Evolutionary conservation across 1,140 invertebrate genomes (phyloP), one percentile per base, ranked within the genome.

Genomic region (Danaus melanippus): DNA sequence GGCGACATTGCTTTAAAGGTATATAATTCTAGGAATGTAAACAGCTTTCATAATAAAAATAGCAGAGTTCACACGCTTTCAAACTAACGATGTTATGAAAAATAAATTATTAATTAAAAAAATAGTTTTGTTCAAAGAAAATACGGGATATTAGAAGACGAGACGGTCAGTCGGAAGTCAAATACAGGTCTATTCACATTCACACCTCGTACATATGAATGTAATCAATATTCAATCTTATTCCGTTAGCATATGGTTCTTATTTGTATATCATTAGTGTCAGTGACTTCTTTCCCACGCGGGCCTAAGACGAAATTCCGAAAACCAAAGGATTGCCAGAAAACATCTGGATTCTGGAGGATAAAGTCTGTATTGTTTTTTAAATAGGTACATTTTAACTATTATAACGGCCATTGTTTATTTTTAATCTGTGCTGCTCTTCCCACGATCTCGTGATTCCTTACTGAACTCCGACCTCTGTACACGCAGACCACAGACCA

Each of bases 151-250:
- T 32, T 45, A 56, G 64, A 57, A 68, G 62, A 58, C 64, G 65
- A 55, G 62, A 65, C 56, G 46, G 10, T 53, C 41, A 46, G 64
- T 69, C 71, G 71, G 76, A 79, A 79, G 56, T 58, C 54, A 60
- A 66, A 60, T 56, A 70, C 54, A 64, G 63, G 65, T 61, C 57
- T 64, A 64, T 74, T 66, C 50, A 55, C 53, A 76, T 76, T 76
- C 69, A 64, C 62, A 66, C 60, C 60, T 60, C 63, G 64, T 70
- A 46, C 46, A 53, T n/a, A 17, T 6, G 32, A 9, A 43, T 45
- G 44, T 15, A 32, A 32, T 53, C 42, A 42, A 67, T 56, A 54
- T 47, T 64, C 15, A 21, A 60, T 57, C 41, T 50, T 66, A 61
- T 46, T 10, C 0, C 46, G 9, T 11, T 46, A 0, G 0, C n/a